Evolutionary conservation across 2,888 invertebrate genomes (phyloP).

Genomic region (Uropetala carovei): DNA sequence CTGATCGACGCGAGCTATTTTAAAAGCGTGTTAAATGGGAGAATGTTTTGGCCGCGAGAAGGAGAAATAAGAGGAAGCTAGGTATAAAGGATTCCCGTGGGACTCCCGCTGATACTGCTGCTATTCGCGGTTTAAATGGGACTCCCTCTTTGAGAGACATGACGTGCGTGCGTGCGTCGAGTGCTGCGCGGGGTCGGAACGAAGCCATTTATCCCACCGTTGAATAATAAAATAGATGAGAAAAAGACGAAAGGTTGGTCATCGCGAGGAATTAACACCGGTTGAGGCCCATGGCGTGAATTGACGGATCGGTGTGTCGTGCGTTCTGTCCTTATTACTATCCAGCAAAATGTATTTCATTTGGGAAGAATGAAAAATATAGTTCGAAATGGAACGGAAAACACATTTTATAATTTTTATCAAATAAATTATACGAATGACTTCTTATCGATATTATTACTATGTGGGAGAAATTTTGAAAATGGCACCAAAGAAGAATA

Average conservation of each 20-base stretch:
- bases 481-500: too few relatives aligned
- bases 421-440: too few relatives aligned
- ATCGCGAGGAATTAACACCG: not conserved
- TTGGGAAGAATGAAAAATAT: too few relatives aligned
- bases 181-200: not conserved
- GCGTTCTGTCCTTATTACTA: not conserved
- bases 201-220: not conserved
- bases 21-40: conserved; percentile 22
- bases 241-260: not conserved
- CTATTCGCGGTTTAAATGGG: not conserved
- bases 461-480: too few relatives aligned
- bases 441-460: too few relatives aligned
- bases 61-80: too few relatives aligned
- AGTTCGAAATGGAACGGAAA: too few relatives aligned
- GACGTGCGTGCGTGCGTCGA: not conserved
- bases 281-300: not conserved
- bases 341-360: too few relatives aligned
- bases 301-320: not conserved
- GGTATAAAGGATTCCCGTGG: too few relatives aligned
- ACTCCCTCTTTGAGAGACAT: not conserved
- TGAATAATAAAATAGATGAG: not conserved
- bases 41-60: not conserved
- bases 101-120: not conserved
- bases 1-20: not conserved
- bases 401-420: too few relatives aligned